Conservation (phyloP, 2,797 vertebrate genomes). For the Coregonus sp. region DNA sequence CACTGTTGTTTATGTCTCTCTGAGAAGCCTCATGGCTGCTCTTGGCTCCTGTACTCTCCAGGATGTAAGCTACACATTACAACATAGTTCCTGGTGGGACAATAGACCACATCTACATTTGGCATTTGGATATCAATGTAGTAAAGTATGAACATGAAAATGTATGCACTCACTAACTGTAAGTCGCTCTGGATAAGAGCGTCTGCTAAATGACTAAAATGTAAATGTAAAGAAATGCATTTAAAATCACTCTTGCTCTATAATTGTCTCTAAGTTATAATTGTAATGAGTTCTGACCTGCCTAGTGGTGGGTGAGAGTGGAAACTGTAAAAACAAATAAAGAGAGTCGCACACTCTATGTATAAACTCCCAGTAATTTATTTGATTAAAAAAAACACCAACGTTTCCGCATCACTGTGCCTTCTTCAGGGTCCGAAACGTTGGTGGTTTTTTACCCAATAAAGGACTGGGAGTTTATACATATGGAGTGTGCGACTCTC, state of each 20-base stretch:
- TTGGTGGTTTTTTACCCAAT: too few species aligned
- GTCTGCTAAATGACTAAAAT: too few species aligned
- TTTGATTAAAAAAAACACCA: too few species aligned
- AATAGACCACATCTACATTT: slow-evolving; percentile 36
- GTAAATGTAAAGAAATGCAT: not conserved
- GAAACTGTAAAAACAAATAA: not conserved
- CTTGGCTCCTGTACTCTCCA: slow-evolving; percentile 53
- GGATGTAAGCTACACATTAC: slow-evolving; percentile 30
- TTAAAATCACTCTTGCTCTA: not conserved
- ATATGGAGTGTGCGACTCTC: too few species aligned
- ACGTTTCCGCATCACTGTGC: too few species aligned
- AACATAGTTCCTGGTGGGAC: slow-evolving; percentile 25
- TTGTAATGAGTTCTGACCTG: slow-evolving; percentile 7
- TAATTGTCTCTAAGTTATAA: slow-evolving; percentile 9
- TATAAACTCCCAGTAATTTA: too few species aligned
- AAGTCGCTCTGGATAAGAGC: too few species aligned
- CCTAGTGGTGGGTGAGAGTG: not conserved
- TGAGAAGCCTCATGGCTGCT: slow-evolving; percentile 79
- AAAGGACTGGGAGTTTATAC: too few species aligned
- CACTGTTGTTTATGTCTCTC: slow-evolving; percentile 86
- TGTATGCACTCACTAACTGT: too few species aligned
- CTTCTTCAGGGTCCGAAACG: too few species aligned
- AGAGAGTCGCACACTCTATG: too few species aligned
- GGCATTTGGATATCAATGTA: slow-evolving; percentile 16
- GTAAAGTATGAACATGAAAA: not conserved